Evolutionary conservation across 2,888 invertebrate genomes (phyloP), one percentile per base, ranked within the genome.

Genomic region (Nomada fucata): DNA sequence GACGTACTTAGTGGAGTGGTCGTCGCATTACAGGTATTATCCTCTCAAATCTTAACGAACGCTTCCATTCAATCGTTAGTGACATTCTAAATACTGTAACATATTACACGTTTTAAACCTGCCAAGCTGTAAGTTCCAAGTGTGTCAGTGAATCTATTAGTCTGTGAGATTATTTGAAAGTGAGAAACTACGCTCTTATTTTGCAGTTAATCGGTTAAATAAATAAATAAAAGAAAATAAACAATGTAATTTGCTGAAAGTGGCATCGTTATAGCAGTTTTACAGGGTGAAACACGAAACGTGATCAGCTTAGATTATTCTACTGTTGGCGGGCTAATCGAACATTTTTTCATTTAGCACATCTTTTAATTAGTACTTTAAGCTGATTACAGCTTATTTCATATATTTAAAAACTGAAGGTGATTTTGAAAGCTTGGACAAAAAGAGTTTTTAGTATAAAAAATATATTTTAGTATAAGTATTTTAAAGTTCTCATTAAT

Each of bases 21-120:
- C 76, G 79, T 83, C 83, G 88, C 87, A 84, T 84, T 80, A 65
- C 87, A 91, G 91, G 91, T 91, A 90, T 20, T 36, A 47, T 18
- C 10, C 11, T 29, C n/a, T 55, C 36, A 53, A 47, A 29, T 13
- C n/a, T 61, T 47, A 26, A 47, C 42, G 18, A 52, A 1, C n/a
- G 15, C 18, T 47, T 20, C n/a, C n/a, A 11, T 47, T 42, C 15
- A 7, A 52, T 2, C 2, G 3, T 44, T 47, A 20, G 75, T 70
- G 69, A 13, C 11, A 18, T 63, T 36, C 5, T 2, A 18, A 70
- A 64, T 53, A 36, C 20, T 23, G 5, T 23, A 23, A 44, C 7
- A 44, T 47, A 15, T 42, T 23, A 29, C 53, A 67, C 23, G 2
- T 50, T 65, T 67, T 72, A 44, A 42, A 64, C 29, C 4, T 26